Evolutionary conservation across 64 coral and sea anemone genomes (phyloP), one percentile per base, ranked within the genome.

Genomic region (Acropora tenuis): DNA sequence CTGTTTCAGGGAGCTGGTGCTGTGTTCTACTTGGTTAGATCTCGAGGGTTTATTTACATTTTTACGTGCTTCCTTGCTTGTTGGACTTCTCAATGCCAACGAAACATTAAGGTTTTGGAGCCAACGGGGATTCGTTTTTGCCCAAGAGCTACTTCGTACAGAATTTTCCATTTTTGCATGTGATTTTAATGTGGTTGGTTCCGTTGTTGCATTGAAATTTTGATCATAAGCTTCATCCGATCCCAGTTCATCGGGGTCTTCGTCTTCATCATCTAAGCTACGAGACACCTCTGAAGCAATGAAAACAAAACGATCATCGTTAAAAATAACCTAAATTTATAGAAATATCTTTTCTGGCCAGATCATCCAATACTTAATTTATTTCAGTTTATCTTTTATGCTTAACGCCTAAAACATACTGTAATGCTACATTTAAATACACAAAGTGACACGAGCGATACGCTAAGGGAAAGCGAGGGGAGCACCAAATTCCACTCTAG

Each of bases 201-300:
- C 43, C 63, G 16, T 45, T 17, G 48, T 72, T 17, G 66, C 1
- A 78, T 44, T 4, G 45, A 18, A 46, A 8, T 44, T 4, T 18
- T 17, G 43, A 48, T 78, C 49, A 17, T 85, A 61, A n/a, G 13
- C 66, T 5, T 85, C 65, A 69, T 85, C 82, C 1, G 82, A 85
- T 69, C 82, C 82, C 65, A 85, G 61, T 48, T 85, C 82, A 72
- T 85, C 82, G 8, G 82, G 82, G 18, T 85, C 82, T 71, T 85
- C 82, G 65, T 85, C 82, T 2, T 69, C 82, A 20, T 85, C 82
- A 46, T 85, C 82, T 65, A 85, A 72, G 65, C 82, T 85, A 71
- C 82, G 69, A 9, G 82, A 85, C 16, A 85, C 61, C 82, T 85
- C 82, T 85, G 65, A 65, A 43, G 2, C 8, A 82, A 45, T 17